Conservation (phyloP, 64 coral and sea anemone species). For the Stichodactyla mertensii region DNA sequence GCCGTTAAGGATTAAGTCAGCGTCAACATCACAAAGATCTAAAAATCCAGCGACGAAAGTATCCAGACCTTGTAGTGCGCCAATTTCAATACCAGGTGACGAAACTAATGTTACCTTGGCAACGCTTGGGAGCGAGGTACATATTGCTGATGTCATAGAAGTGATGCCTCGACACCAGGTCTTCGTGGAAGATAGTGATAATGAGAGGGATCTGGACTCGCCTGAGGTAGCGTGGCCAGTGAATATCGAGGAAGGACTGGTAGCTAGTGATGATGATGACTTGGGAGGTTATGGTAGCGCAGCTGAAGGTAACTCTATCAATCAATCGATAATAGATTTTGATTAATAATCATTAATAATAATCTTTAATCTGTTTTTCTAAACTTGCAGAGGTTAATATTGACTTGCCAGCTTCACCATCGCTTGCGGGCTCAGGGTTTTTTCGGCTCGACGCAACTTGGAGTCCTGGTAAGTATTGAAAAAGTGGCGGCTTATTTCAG, state of each 20-base stretch:
- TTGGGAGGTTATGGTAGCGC: slow-evolving; percentile 1
- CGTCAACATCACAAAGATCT: background rate
- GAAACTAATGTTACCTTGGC: slow-evolving; percentile 15
- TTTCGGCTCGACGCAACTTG: slow-evolving; percentile 2
- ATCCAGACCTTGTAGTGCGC: slow-evolving; percentile 3
- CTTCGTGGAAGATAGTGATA: slow-evolving; percentile 30
- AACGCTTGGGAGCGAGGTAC: slow-evolving; percentile 44
- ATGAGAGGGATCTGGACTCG: slow-evolving; percentile 27
- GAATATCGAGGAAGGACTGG: background rate
- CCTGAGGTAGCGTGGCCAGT: slow-evolving; percentile 18
- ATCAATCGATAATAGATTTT: background rate
- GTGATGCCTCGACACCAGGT: slow-evolving; percentile 4
- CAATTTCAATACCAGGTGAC: background rate
- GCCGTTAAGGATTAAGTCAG: background rate
- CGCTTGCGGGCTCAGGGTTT: slow-evolving; percentile 1
- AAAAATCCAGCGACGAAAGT: background rate
- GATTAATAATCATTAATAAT: background rate
- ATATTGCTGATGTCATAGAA: slow-evolving; percentile 22
- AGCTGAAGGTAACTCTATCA: slow-evolving; percentile 11
- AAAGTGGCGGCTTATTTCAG: background rate
- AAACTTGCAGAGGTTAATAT: background rate
- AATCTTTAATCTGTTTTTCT: background rate
- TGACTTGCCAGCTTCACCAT: background rate
- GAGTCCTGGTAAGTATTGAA: slow-evolving; percentile 10
- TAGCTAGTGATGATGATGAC: slow-evolving; percentile 21